Base-by-base conservation (phyloP, 2,113 vertebrate genomes). In the Amphilophus citrinellus region DNA sequence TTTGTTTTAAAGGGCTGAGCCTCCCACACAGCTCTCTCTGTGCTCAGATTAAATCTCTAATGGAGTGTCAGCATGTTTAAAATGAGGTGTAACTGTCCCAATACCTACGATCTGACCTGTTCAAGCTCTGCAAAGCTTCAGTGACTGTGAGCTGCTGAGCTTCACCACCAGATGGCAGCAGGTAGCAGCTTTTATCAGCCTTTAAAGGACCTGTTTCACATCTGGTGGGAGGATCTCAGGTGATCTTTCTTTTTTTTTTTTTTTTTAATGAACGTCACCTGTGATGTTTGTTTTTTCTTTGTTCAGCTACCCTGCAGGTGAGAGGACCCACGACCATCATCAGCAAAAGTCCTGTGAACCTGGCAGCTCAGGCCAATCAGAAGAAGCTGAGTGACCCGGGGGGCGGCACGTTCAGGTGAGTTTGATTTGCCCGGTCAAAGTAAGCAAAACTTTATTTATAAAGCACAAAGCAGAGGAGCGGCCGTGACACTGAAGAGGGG, bases 371-470 rank as follows among this genome's bases (percentile, higher is more conserved):
- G 87, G 95, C 95, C 95, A 97, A 96, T 97, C 94, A 96, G 93
- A 97, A 96, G 95, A 96, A 96, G 85, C 91, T 95, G 65, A 96
- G 95, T 82, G 96, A 97, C 91, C 95, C 96, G 15, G 94, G 95
- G 93, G 96, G 94, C 88, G 95, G 95, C 94, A 96, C 96, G 84
- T 97, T 96, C 94, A 96, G 93, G 95, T 97, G 76, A 84, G 77
- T 76, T 20, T 37, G 13, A 17, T 44, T 44, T 44, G 11, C 13
- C 42, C 3, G 42, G 42, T 44, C 42, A 44, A 13, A 44, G 13
- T 1, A 13, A 10, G 44, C 66, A 50, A n/a, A 30, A 10, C 5
- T 1, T 50, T 0, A 30, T 50, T 30, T 47, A 68, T 27, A 24
- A 42, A 42, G n/a, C 22, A 66, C 22, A 47, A 50, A 71, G 44